Conservation (phyloP, 2,113 vertebrate species). For the Abramis brama region DNA sequence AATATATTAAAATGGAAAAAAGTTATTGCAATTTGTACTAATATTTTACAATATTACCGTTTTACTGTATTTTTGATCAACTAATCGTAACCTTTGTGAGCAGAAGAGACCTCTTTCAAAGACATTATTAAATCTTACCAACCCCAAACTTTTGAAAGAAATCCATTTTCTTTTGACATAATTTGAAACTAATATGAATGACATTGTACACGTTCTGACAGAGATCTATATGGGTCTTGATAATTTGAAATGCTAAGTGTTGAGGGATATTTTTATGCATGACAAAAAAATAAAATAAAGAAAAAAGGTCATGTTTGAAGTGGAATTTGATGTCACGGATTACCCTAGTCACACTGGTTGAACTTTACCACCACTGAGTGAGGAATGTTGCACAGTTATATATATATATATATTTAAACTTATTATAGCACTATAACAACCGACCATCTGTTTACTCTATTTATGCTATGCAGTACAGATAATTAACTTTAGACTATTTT, state of each 20-base stretch:
- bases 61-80: neutral
- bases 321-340: neutral
- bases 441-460: neutral
- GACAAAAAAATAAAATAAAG: neutral
- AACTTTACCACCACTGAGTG: neutral
- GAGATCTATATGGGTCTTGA: neutral
- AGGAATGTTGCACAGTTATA: constrained; percentile 13
- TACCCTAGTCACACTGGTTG: neutral
- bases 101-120: too few species aligned
- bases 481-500: constrained; percentile 6
- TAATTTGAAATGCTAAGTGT: neutral
- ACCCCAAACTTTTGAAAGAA: neutral
- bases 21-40: neutral
- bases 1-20: neutral
- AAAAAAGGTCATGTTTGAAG: neutral
- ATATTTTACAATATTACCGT: neutral
- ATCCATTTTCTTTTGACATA: neutral
- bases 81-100: too few species aligned
- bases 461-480: constrained; percentile 17
- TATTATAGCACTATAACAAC: neutral
- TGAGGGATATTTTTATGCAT: too few species aligned
- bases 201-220: neutral
- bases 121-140: neutral
- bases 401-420: neutral
- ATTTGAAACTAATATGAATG: constrained; percentile 14